phyloP scores from a whole-genome alignment of 2,888 invertebrate species.

The Synanthedon formicaeformis region DNA sequence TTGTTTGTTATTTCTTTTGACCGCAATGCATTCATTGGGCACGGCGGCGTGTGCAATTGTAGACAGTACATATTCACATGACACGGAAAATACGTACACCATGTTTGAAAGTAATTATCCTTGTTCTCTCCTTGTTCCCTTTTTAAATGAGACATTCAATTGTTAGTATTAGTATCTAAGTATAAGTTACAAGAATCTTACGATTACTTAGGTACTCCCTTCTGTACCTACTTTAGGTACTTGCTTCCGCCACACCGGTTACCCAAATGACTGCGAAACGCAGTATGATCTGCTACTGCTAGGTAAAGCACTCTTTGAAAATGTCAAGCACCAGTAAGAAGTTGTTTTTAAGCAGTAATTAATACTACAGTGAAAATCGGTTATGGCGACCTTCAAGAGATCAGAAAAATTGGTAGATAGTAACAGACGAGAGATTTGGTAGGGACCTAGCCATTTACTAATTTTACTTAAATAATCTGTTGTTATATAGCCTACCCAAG shows the following conservation, averaged over 20 bases:
- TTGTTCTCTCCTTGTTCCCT: neutral
- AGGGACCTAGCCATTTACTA: neutral
- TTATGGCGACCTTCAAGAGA: too few species aligned
- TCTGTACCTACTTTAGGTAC: neutral
- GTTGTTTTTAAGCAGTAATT: too few species aligned
- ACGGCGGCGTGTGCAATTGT: slow-evolving; percentile 39
- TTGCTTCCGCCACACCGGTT: too few species aligned
- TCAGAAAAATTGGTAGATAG: too few species aligned
- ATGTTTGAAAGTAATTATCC: slow-evolving; percentile 37
- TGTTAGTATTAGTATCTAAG: too few species aligned
- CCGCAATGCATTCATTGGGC: slow-evolving; percentile 30
- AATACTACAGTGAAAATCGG: too few species aligned
- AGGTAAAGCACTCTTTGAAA: too few species aligned
- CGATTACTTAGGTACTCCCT: too few species aligned
- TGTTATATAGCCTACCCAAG: neutral
- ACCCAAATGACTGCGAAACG: neutral
- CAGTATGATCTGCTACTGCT: neutral
- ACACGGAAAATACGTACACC: slow-evolving; percentile 12
- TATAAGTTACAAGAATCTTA: too few species aligned
- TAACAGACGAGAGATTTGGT: too few species aligned
- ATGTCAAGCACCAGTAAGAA: too few species aligned
- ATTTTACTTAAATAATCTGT: neutral
- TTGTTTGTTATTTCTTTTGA: slow-evolving; percentile 26
- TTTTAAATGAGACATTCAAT: too few species aligned
- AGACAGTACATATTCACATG: slow-evolving; percentile 29